Percentiles rank a stretch among this genome's conserved stretches.
Evolutionary conservation across 2,113 vertebrate species (phyloP).

Genomic region (Barbus barbus): DNA sequence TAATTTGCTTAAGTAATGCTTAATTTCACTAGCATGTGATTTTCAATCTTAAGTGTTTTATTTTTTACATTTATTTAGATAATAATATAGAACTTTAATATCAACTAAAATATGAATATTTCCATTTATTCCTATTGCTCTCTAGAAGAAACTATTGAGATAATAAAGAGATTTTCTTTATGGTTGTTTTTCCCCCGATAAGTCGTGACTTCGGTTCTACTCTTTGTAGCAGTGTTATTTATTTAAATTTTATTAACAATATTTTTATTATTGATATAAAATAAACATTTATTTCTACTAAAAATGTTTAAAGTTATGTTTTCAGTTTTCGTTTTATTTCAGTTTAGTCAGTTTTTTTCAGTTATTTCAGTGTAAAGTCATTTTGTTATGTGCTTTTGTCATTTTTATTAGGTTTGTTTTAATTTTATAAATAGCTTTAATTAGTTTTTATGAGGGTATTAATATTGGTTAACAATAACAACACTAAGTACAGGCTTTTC

Average conservation of each 20-base stretch:
- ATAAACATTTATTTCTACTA: not conserved
- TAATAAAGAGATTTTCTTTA: not conserved
- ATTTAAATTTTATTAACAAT: not conserved
- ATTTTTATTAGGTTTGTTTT: not conserved
- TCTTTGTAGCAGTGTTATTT: not conserved
- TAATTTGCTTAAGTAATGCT: not conserved
- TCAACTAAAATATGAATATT: not conserved
- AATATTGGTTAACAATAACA: too few relatives aligned
- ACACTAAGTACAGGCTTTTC: constrained; percentile 26
- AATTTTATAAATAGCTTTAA: not conserved
- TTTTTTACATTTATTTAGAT: not conserved
- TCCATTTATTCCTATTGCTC: too few relatives aligned
- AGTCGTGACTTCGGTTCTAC: not conserved
- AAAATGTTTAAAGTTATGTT: not conserved
- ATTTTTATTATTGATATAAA: not conserved
- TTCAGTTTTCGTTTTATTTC: not conserved
- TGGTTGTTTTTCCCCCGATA: too few relatives aligned
- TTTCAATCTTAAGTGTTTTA: not conserved
- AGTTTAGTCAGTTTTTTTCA: not conserved
- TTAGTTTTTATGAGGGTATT: too few relatives aligned
- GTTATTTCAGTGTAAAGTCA: not conserved
- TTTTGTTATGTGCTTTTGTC: not conserved
- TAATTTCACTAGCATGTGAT: not conserved
- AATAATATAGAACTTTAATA: not conserved
- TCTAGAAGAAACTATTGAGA: not conserved